phyloP scores from a whole-genome alignment of 2,888 invertebrate genomes.

The Theristus sp. region DNA sequence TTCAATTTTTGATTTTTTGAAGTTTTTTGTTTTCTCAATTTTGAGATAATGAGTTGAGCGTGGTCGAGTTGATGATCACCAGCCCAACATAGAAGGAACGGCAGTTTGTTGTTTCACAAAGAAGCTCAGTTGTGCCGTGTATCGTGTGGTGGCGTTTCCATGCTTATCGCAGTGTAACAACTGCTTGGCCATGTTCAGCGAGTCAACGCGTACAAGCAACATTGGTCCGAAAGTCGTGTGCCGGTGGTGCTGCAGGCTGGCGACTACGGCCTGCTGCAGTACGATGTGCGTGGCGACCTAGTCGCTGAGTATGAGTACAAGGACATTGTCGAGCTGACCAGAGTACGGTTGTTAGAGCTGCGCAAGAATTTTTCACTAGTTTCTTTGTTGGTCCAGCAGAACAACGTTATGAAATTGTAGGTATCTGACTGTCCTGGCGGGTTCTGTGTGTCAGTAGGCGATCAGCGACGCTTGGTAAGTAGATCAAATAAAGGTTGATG shows the following conservation, averaged over 20 bases:
- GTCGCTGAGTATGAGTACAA: constrained; percentile 50
- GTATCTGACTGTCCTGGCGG: constrained; percentile 77
- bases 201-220: constrained; percentile 77
- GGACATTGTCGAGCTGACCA: constrained; percentile 57
- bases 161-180: too few species aligned
- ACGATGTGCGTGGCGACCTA: constrained; percentile 44
- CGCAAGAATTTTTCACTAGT: neutral
- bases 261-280: constrained; percentile 73
- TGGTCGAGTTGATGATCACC: too few species aligned
- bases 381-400: neutral
- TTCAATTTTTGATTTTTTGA: too few species aligned
- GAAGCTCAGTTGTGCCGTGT: too few species aligned
- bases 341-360: constrained; percentile 15
- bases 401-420: constrained; percentile 33
- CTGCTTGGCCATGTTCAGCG: too few species aligned
- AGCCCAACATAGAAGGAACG: too few species aligned
- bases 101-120: too few species aligned
- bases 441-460: constrained; percentile 72
- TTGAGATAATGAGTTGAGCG: too few species aligned
- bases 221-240: constrained; percentile 80
- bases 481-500: too few species aligned
- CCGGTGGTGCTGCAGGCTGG: constrained; percentile 74
- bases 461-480: constrained; percentile 58
- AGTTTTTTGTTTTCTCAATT: too few species aligned
- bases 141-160: too few species aligned